Evolutionary conservation across 2,113 vertebrate species (phyloP).

Genomic region (Ranitomeya variabilis): DNA sequence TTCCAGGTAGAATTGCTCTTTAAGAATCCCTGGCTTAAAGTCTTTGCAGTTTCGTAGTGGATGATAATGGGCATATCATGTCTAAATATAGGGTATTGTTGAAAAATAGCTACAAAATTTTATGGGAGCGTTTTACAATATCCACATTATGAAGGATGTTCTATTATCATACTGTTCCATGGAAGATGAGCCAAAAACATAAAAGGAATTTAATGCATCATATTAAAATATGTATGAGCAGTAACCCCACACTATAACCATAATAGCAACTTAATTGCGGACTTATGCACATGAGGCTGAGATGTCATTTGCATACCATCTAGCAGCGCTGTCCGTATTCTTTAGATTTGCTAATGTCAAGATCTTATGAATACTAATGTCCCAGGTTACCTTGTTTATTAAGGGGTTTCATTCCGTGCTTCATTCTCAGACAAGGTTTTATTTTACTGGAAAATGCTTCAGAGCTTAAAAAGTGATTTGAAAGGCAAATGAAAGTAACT

Average conservation of each 20-base stretch:
- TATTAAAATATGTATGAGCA: slow-evolving; percentile 54
- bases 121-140: slow-evolving; percentile 4
- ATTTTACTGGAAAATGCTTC: slow-evolving; percentile 17
- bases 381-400: slow-evolving; percentile 45
- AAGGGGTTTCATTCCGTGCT: slow-evolving; percentile 1
- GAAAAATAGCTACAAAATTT: slow-evolving; percentile 30
- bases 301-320: slow-evolving; percentile 42
- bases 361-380: slow-evolving; percentile 53
- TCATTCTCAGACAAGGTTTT: slow-evolving; percentile 25
- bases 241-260: slow-evolving; percentile 34
- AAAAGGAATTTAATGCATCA: slow-evolving; percentile 33
- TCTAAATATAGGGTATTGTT: slow-evolving; percentile 20
- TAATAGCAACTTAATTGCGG: slow-evolving; percentile 46
- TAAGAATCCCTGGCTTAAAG: slow-evolving; percentile 3
- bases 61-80: slow-evolving; percentile 23
- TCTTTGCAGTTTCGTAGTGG: neutral
- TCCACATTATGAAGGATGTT: slow-evolving; percentile 21
- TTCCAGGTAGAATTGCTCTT: neutral
- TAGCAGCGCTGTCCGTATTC: slow-evolving; percentile 6
- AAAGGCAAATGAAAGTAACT: slow-evolving; percentile 33
- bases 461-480: slow-evolving; percentile 22
- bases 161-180: neutral
- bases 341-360: slow-evolving; percentile 42
- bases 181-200: slow-evolving; percentile 24
- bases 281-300: slow-evolving; percentile 44